Evolutionary conservation across 2,888 invertebrate species (phyloP), one percentile per base, ranked within the genome.

Genomic region (Cephonodes hylas): DNA sequence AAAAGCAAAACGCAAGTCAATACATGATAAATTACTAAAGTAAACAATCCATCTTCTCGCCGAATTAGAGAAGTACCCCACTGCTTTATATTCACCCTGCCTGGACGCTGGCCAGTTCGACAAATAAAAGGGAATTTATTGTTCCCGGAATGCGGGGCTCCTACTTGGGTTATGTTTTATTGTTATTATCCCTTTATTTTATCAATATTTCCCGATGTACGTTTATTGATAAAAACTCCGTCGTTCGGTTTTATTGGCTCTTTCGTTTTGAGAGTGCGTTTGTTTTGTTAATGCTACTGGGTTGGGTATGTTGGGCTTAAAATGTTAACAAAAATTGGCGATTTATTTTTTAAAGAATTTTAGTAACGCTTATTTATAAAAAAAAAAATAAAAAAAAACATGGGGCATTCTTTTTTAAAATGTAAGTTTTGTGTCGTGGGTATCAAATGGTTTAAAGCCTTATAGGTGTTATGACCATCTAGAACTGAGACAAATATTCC

Each of bases 211-310:
- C 56, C 27, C 58, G 61, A 61, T 53, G 6, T 56, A n/a, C 53
- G 25, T 61, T 59, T 60, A 60, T 60, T 60, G 60, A 60, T 60
- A 60, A 59, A 60, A 60, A 53, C 31, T 53, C 15, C 27, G 63
- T 63, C 61, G 68, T 72, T 79, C 18, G 27, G 27, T 53, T 53
- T 53, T 53, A 53, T 53, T 53, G 31, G 53, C 82, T 83, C 83
- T 85, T 85, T 85, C 78, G 79, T 81, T 67, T 83, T 77, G 79
- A 84, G 38, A 38, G 38, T 38, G n/a, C 38, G 85, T 87, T 85
- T 82, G 81, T 86, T 86, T 86, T 75, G 85, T 77, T 60, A 31
- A 25, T 48, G 25, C n/a, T 27, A 27, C 31, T 18, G 27, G 27
- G n/a, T 27, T 53, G 15, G 27, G 18, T 18, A 13, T 53, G 18